Conservation (phyloP, 2,797 vertebrate species). For the Leuciscus waleckii region DNA sequence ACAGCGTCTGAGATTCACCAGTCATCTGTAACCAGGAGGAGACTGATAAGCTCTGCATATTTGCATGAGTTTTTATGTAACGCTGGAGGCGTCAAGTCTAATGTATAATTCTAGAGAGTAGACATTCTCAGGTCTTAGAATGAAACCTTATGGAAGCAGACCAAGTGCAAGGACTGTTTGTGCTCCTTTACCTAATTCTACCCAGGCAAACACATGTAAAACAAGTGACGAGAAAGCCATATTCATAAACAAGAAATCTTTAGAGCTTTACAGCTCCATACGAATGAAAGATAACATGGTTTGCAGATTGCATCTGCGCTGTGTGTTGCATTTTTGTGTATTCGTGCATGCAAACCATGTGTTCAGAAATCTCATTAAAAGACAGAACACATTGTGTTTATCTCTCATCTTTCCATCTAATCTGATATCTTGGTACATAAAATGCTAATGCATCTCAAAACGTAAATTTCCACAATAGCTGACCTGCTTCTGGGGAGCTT, state of each 20-base stretch:
- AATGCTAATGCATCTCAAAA: conserved; percentile 40
- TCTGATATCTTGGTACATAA: conserved; percentile 5
- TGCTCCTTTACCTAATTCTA: not conserved
- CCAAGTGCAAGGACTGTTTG: not conserved
- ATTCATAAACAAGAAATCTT: conserved; percentile 25
- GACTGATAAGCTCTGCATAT: conserved; percentile 14
- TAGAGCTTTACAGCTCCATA: not conserved
- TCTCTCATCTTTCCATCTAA: conserved; percentile 28
- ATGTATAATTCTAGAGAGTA: not conserved
- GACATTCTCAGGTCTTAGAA: conserved; percentile 7
- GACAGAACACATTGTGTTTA: conserved; percentile 11
- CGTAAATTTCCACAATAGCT: not conserved
- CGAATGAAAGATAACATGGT: not conserved
- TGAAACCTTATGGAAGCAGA: not conserved
- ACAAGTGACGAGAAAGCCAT: not conserved
- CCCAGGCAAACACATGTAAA: not conserved
- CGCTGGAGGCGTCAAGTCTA: conserved; percentile 1
- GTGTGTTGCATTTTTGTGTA: not conserved
- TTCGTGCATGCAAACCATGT: not conserved
- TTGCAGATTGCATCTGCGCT: not conserved
- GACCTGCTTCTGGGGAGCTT: conserved; percentile 45
- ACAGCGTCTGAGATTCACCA: not conserved
- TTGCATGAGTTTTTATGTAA: conserved; percentile 31
- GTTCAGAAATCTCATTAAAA: not conserved
- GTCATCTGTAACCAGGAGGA: not conserved